Percentiles rank a stretch among this genome's conserved stretches.
Evolutionary conservation across 1,140 invertebrate genomes (phyloP).

Genomic region (Pseudomyrmex sp.): DNA sequence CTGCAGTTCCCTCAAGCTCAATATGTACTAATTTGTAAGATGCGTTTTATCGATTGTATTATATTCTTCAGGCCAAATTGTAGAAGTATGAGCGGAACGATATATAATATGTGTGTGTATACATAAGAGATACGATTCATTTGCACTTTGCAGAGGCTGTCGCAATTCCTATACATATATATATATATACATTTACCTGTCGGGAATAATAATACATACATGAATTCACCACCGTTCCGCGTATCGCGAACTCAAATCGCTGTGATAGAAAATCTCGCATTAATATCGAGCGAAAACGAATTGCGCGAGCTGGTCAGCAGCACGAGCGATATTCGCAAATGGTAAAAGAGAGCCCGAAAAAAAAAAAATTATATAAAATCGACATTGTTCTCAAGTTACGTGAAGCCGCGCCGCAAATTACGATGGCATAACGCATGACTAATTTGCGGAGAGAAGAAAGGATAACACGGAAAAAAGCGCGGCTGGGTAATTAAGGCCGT

Average conservation of each 20-base stretch:
- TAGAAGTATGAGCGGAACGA: background rate
- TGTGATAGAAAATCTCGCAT: slow-evolving; percentile 20
- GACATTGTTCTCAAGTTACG: slow-evolving; percentile 48
- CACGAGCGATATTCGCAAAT: slow-evolving; percentile 19
- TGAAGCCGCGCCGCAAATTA: slow-evolving; percentile 38
- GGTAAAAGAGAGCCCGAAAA: background rate
- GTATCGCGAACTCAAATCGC: background rate
- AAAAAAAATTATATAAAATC: slow-evolving; percentile 16
- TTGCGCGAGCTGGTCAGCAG: slow-evolving; percentile 25
- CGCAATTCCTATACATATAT: slow-evolving; percentile 6
- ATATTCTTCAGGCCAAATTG: background rate
- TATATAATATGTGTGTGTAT: background rate
- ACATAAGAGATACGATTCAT: slow-evolving; percentile 3
- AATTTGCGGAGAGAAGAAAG: slow-evolving; percentile 59
- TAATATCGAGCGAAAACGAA: background rate
- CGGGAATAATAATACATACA: background rate
- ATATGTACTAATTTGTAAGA: slow-evolving; percentile 27
- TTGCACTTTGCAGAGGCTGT: slow-evolving; percentile 28
- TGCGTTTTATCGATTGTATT: background rate
- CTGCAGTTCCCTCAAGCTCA: slow-evolving; percentile 12
- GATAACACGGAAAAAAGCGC: slow-evolving; percentile 41
- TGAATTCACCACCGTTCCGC: background rate
- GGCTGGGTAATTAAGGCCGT: slow-evolving; percentile 50
- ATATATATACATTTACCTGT: background rate
- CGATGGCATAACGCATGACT: slow-evolving; percentile 47